A percentile compares a stretch with the other conserved stretches of the same genome.
Evolutionary conservation across 2,888 invertebrate genomes (phyloP).

Genomic region (Eristalinus aeneus): DNA sequence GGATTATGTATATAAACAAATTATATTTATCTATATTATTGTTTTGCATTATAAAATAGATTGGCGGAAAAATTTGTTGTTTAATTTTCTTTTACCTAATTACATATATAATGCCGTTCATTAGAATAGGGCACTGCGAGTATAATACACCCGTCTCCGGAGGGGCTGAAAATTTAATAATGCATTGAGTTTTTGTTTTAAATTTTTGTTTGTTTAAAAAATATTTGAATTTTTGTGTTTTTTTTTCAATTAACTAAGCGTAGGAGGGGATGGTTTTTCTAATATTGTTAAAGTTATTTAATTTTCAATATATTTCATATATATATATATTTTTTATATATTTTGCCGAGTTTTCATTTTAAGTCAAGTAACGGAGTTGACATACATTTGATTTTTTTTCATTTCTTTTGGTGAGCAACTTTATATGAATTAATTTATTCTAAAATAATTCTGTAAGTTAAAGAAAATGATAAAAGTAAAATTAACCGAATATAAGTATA

Average conservation of each 20-base stretch:
- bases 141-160: conserved; percentile 80
- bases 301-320: conserved; percentile 22
- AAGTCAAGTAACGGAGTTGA: conserved; percentile 70
- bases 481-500: not conserved
- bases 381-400: not conserved
- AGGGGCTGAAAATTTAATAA: conserved; percentile 76
- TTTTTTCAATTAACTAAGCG: conserved; percentile 55
- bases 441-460: not conserved
- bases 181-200: conserved; percentile 72
- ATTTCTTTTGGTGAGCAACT: not conserved
- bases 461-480: not conserved
- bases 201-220: conserved; percentile 59
- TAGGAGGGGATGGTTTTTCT: conserved; percentile 37
- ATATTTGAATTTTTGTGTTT: conserved; percentile 42
- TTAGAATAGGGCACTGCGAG: conserved; percentile 81
- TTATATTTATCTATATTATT: conserved; percentile 7
- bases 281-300: conserved; percentile 12
- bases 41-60: conserved; percentile 56
- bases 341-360: conserved; percentile 21
- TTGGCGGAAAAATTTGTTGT: conserved; percentile 52
- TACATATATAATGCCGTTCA: conserved; percentile 81
- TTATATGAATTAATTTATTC: not conserved
- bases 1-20: not conserved
- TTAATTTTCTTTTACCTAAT: conserved; percentile 78
- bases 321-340: conserved; percentile 20